phyloP scores from a whole-genome alignment of 2,797 vertebrate genomes.

The Momotus momota region DNA sequence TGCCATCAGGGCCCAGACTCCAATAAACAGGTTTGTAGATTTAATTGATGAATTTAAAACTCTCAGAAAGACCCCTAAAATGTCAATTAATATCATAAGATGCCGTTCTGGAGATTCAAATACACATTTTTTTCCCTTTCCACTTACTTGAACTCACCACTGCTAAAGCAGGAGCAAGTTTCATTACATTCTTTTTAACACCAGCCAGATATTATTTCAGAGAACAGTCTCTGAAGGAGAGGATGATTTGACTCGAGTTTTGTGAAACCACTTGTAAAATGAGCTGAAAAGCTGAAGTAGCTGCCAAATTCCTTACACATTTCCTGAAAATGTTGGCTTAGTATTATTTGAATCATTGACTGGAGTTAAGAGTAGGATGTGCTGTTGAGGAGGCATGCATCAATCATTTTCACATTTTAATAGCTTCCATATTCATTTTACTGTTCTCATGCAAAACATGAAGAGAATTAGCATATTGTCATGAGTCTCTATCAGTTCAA shows the following conservation, averaged over 20 bases:
- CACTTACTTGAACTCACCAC: background rate
- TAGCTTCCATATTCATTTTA: slow-evolving; percentile 12
- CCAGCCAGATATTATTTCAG: background rate
- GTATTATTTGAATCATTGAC: slow-evolving; percentile 33
- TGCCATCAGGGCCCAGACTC: background rate
- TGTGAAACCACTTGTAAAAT: background rate
- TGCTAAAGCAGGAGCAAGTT: background rate
- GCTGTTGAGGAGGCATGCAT: slow-evolving; percentile 34
- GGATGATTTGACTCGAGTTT: background rate
- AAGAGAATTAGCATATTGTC: slow-evolving; percentile 47
- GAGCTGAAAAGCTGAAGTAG: background rate
- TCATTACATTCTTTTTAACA: background rate
- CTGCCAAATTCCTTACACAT: background rate
- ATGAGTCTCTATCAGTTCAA: slow-evolving; percentile 8
- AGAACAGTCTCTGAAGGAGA: background rate
- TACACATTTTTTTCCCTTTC: background rate
- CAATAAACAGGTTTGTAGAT: background rate
- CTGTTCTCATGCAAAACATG: slow-evolving; percentile 20
- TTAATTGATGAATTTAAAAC: background rate
- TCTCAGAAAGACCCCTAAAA: background rate
- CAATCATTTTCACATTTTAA: slow-evolving; percentile 54
- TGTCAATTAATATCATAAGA: background rate
- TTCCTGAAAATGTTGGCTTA: slow-evolving; percentile 41
- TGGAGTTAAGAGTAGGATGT: background rate
- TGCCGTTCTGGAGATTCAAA: background rate